phyloP scores from a whole-genome alignment of 53 echinoderm and acorn worm genomes.

The Stichopus horrens region DNA sequence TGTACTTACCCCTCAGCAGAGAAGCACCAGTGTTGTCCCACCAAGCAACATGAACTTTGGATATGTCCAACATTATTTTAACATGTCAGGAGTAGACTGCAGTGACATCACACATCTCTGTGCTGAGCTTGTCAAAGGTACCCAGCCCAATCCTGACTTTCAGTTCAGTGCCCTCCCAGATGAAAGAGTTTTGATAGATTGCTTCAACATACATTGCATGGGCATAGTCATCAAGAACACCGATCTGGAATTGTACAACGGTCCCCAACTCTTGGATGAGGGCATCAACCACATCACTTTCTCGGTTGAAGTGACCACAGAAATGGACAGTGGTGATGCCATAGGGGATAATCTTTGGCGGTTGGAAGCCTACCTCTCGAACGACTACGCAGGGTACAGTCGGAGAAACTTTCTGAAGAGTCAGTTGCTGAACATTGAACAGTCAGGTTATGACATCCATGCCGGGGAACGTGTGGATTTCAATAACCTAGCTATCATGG shows the following conservation, averaged over 20 bases:
- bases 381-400: conserved; percentile 51
- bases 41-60: conserved; percentile 64
- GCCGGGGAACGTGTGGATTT: conserved; percentile 60
- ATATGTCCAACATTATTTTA: conserved; percentile 69
- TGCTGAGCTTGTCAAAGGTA: conserved; percentile 60
- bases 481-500: conserved; percentile 62
- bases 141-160: conserved; percentile 72
- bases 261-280: background rate
- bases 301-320: conserved; percentile 52
- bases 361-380: conserved; percentile 64
- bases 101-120: conserved; percentile 75
- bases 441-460: conserved; percentile 66
- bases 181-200: conserved; percentile 71
- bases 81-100: conserved; percentile 78
- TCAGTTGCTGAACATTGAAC: conserved; percentile 56
- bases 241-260: conserved; percentile 11
- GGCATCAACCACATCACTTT: conserved; percentile 54
- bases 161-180: conserved; percentile 71
- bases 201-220: conserved; percentile 77
- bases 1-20: conserved; percentile 25
- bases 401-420: conserved; percentile 41
- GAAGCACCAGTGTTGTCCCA: background rate
- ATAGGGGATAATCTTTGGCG: conserved; percentile 75
- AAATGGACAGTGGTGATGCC: conserved; percentile 71
- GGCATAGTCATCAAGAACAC: conserved; percentile 55